Conservation (phyloP, 2,888 invertebrate genomes). For the Leuctra nigra region DNA sequence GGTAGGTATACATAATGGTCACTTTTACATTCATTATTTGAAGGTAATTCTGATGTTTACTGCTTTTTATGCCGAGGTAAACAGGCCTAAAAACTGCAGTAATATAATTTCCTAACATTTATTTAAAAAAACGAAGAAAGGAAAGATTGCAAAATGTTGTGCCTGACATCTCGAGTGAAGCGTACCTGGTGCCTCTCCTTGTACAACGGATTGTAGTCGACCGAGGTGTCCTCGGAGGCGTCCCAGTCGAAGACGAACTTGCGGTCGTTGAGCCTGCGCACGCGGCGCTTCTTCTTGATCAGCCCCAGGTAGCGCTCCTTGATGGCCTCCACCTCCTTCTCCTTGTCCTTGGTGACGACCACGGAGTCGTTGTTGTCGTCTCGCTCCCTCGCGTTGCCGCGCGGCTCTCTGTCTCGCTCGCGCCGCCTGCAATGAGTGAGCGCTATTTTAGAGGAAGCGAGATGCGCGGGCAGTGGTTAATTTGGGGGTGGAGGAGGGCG, state of each 20-base stretch:
- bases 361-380: slow-evolving; percentile 23
- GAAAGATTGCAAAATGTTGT: too few relatives aligned
- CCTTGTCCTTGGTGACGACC: slow-evolving; percentile 65
- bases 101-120: too few relatives aligned
- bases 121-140: too few relatives aligned
- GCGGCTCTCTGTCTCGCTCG: slow-evolving; percentile 26
- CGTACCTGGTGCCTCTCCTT: slow-evolving; percentile 83
- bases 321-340: slow-evolving; percentile 90
- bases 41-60: too few relatives aligned
- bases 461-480: too few relatives aligned
- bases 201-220: slow-evolving; percentile 94
- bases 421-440: slow-evolving; percentile 18
- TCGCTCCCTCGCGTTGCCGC: slow-evolving; percentile 33
- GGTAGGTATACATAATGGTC: too few relatives aligned
- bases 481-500: too few relatives aligned
- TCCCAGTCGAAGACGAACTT: slow-evolving; percentile 99
- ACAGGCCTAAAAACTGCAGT: too few relatives aligned
- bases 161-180: too few relatives aligned
- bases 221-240: slow-evolving; percentile 95
- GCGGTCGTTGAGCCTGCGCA: slow-evolving; percentile 89
- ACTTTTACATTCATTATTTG: too few relatives aligned
- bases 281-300: slow-evolving; percentile 85
- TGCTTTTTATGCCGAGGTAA: neutral
- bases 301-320: slow-evolving; percentile 92
- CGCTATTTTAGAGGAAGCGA: too few relatives aligned